Evolutionary conservation across 2,888 invertebrate genomes (phyloP), one percentile per base, ranked within the genome.

Genomic region (Ametastegia equiseti): DNA sequence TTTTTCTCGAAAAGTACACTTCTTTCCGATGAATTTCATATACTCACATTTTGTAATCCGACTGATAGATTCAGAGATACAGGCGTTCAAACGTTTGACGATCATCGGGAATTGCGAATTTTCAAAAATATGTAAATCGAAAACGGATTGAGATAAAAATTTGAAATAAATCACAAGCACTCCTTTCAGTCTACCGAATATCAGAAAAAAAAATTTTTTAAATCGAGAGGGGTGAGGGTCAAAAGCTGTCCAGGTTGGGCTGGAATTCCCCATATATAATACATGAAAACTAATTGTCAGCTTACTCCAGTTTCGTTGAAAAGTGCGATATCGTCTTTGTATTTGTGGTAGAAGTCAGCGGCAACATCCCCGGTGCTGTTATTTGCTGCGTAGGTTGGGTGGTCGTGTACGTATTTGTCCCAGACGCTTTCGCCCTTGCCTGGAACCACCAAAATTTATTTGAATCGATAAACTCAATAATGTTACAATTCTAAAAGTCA

Each of bases 231-330:
- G n/a, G n/a, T n/a, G n/a, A n/a, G n/a, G n/a, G n/a, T n/a, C n/a
- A n/a, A n/a, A n/a, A n/a, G n/a, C n/a, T n/a, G n/a, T n/a, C n/a
- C n/a, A n/a, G n/a, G n/a, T n/a, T n/a, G n/a, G n/a, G n/a, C n/a
- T n/a, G n/a, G n/a, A n/a, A n/a, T 0, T 93, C 95, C 77, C 94
- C 95, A 5, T 93, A 73, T 50, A 7, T n/a, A 33, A 50, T 54
- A 11, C 3, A 23, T 54, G 54, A 54, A 23, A 54, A 54, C 7
- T 54, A 54, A 11, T n/a, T 54, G 54, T 36, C 3, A 54, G 19
- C 71, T 30, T 47, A 65, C 65, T 33, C 65, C 65, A 39, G 11
- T n/a, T n/a, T 36, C 15, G 36, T 65, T 65, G 9, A 65, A 19
- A 6, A 36, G 65, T 19, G 36, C 36, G 6, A 65, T 19, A 27